Conservation (phyloP, 2,113 vertebrate species). For the Triplophysa dalaica region DNA sequence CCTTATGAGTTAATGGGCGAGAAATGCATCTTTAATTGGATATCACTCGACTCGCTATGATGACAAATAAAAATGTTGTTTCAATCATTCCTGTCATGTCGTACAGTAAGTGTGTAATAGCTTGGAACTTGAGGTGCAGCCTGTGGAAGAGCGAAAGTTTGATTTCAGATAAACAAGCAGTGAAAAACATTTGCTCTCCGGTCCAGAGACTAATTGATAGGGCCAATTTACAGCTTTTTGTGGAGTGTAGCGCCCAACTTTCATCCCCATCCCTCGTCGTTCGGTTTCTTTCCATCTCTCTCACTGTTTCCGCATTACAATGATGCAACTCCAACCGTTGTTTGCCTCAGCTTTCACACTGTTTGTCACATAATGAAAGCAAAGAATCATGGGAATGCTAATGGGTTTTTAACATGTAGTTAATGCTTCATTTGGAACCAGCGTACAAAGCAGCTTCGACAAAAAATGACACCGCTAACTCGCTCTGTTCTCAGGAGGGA, state of each 20-base stretch:
- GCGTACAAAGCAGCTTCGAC: not conserved
- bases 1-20: not conserved
- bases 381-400: slow-evolving; percentile 15
- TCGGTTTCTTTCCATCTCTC: not conserved
- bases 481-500: slow-evolving; percentile 22
- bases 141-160: slow-evolving; percentile 32
- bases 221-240: slow-evolving; percentile 31
- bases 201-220: slow-evolving; percentile 39
- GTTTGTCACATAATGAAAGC: not conserved
- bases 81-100: slow-evolving; percentile 4
- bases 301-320: slow-evolving; percentile 3
- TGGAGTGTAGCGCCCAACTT: not conserved
- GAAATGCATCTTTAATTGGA: not conserved
- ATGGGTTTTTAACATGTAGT: slow-evolving; percentile 10
- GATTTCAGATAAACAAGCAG: slow-evolving; percentile 34
- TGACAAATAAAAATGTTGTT: slow-evolving; percentile 16
- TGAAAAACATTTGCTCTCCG: slow-evolving; percentile 40
- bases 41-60: slow-evolving; percentile 8
- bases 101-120: slow-evolving; percentile 29
- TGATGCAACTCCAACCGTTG: not conserved
- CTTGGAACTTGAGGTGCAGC: not conserved
- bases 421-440: slow-evolving; percentile 4
- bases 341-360: not conserved
- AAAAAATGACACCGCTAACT: not conserved
- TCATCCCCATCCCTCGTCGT: not conserved